Base-by-base conservation (phyloP, 2,113 vertebrate species). In the Laterallus jamaicensis region DNA sequence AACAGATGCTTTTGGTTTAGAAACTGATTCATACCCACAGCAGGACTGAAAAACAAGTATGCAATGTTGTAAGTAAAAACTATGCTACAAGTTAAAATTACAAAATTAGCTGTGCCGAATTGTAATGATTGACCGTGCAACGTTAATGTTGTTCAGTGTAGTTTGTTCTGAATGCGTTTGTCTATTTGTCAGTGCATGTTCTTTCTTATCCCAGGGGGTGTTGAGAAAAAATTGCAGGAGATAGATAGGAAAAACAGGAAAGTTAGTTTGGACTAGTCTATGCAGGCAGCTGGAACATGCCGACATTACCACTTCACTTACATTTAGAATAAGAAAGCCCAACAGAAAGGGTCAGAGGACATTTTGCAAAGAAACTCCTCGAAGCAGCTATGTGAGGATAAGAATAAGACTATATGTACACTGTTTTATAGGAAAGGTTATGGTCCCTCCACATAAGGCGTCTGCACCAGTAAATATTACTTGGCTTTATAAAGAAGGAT, bases 341-440 rank as follows among this genome's bases (percentile, higher is more conserved):
- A 58, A 37, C 6, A 86, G 35, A 75, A 68, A 29, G 15, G 14
- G 8, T 66, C 55, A 69, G 82, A 84, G 60, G 76, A 90, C 11
- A 14, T 64, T 86, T 77, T 79, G 19, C 40, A 90, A 55, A 35
- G 20, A 79, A 93, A 66, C 26, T 62, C 25, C 68, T 82, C 78
- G 60, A 88, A 95, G 74, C 11, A 87, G 71, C 60, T 67, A 14
- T 26, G 39, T 37, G 75, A 35, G 25, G 21, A 42, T 73, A 87
- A 92, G 42, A 3, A 0, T 22, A 75, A 55, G n/a, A 26, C n/a
- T 86, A 40, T 21, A 55, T 0, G 0, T 71, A 29, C 0, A 2
- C 28, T 70, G 32, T 73, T 91, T 82, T 42, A 42, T 59, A 67
- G 35, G 39, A 52, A 92, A 58, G 10, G 15, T 85, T 82, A 39